Evolutionary conservation across 92 coral and sea anemone species (phyloP), one percentile per base, ranked within the genome.

Genomic region (Umimayanthus chanpuru): DNA sequence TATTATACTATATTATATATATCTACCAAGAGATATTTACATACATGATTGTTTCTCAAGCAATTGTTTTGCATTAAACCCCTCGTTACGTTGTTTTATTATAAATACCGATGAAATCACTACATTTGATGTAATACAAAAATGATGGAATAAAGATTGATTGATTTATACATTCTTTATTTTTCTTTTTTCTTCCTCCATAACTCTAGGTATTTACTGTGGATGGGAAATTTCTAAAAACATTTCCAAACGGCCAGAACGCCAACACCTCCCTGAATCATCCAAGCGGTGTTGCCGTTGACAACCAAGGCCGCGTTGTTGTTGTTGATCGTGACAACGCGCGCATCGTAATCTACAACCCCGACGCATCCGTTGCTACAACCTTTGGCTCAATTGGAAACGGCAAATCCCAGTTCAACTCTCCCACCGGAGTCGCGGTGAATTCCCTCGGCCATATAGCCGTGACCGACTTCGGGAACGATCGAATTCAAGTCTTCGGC

Each of bases 381-480:
- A 91, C 91, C 68, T 97, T 97, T 75, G 99, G 99, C 90, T 89
- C 92, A 88, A 94, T 95, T 79, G 99, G 99, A 5, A 92, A 94
- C 86, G 98, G 95, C 21, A 92, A 93, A 36, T 94, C 93, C 6
- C 96, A 97, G 65, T 97, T 97, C 81, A 94, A 95, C 85, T 91
- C 94, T 75, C 99, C 99, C 2, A 92, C 96, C 11, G 95, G 92
- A 43, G 94, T 97, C 39, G 91, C 98, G 7, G 94, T 95, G 25
- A 94, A 94, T 78, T 85, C 93, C 36, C 91, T 86, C 68, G 98
- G 98, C 39, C 99, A 97, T 73, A 90, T 97, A 50, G 91, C 94
- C 49, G 93, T 97, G 39, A 93, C 98, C 1, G 99, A 97, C 90
- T 94, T 97, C 88, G 99, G 99, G 8, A 97, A 97, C 79, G 99